These are phyloP conservation scores for Nudaria mundana DNA, from an alignment of 2,888 invertebrate genomes.

Conservation along the genomic window DNA sequence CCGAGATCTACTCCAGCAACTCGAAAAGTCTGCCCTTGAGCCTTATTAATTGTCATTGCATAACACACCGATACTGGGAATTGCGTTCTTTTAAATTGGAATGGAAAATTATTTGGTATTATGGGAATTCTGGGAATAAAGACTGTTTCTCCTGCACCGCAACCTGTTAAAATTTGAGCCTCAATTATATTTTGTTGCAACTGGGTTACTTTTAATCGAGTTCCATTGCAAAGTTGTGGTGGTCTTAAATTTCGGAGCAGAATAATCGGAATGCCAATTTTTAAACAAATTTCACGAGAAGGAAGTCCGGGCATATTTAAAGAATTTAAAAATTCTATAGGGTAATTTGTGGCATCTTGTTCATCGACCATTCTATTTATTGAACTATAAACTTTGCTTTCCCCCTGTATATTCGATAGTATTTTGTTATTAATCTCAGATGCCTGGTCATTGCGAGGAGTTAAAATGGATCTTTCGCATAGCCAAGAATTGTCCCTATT, in stretches of 20 bases:
- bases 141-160: no score
- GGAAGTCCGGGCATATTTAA: constrained; percentile 1
- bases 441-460: not conserved
- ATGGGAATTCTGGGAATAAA: no score
- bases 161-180: no score
- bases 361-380: constrained; percentile 11
- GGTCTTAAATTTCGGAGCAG: constrained; percentile 13
- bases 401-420: not conserved
- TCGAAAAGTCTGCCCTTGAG: no score
- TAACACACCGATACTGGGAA: no score
- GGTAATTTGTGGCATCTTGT: constrained; percentile 10
- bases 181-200: constrained; percentile 3
- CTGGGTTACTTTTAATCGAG: constrained; percentile 8
- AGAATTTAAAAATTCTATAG: constrained; percentile 14
- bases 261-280: constrained; percentile 4
- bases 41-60: no score
- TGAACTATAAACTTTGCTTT: constrained; percentile 3
- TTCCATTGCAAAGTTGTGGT: constrained; percentile 13
- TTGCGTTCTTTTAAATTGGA: no score
- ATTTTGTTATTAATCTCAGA: not conserved
- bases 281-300: constrained; percentile 1
- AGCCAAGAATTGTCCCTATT: not conserved
- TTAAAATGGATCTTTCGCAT: not conserved
- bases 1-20: no score
- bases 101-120: no score